Conservation (phyloP, 2,113 vertebrate species). For the Jaculus jaculus region DNA sequence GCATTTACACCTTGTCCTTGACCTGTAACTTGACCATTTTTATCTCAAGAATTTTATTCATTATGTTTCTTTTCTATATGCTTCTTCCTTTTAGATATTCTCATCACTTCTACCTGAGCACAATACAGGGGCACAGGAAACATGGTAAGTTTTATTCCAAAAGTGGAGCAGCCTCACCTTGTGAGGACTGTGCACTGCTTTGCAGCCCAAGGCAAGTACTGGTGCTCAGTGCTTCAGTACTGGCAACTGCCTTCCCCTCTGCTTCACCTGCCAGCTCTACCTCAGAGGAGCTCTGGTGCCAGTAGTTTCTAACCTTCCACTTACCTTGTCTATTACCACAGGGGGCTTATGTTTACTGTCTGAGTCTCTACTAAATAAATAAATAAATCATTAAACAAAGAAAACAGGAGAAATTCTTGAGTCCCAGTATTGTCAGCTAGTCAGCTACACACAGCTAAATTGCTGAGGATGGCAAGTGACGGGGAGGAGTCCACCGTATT, state of each 20-base stretch:
- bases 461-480: rapidly evolving
- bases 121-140: not conserved
- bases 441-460: rapidly evolving
- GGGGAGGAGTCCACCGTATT: rapidly evolving
- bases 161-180: rapidly evolving
- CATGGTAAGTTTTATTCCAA: not conserved
- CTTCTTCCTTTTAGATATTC: not conserved
- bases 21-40: too few species aligned
- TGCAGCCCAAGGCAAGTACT: too few species aligned
- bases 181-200: rapidly evolving
- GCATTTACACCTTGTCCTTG: too few species aligned
- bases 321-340: not conserved
- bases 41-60: not conserved
- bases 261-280: too few species aligned
- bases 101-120: not conserved
- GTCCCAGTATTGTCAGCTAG: rapidly evolving
- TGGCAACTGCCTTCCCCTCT: not conserved
- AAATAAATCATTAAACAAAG: not conserved
- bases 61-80: not conserved
- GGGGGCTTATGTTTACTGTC: not conserved
- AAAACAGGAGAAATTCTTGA: not conserved
- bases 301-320: not conserved
- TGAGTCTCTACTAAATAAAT: not conserved
- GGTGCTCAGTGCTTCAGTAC: not conserved
- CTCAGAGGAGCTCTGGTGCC: too few species aligned